Evolutionary conservation across 2,113 vertebrate species (phyloP), one percentile per base, ranked within the genome.

Genomic region (Puma concolor): DNA sequence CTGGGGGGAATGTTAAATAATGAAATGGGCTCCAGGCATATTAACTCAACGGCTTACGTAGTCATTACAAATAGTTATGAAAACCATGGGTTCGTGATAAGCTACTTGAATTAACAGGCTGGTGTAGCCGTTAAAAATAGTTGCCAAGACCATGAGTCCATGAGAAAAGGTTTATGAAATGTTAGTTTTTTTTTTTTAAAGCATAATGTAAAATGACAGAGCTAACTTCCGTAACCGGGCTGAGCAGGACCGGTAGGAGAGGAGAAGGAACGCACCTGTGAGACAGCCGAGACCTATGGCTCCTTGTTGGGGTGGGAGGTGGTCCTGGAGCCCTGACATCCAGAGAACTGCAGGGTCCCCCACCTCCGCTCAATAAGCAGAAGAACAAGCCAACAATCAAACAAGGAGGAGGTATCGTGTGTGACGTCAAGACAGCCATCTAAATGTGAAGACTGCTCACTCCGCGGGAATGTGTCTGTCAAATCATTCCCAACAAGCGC

Each of bases 131-230:
- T 88, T 91, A 76, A 76, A 92, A 79, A 71, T 16, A 87, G 36
- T 38, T 63, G 21, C 7, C 21, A 83, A 85, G 72, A 91, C 38
- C 25, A 69, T 2, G 19, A 9, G 44, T 16, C 29, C 17, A 14
- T 33, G 41, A 60, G 41, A 71, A 88, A 96, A 60, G 66, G 76
- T 64, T 92, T 88, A 76, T 66, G 38, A 94, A 79, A 92, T 50
- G 44, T 27, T 76, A 15, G 3, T 1, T 87, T 72, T 72, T 44
- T 41, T 41, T 41, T 87, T n/a, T 33, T 36, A 74, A 86, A 81
- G 64, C 41, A 9, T 8, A 89, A 29, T 2, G 50, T 81, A 95
- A 72, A 79, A 69, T 44, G 29, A 74, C 2, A 21, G 27, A 52
- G 52, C 44, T 95, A 60, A 92, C n/a, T 16, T 91, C 38, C 29